Evolutionary conservation across 2,797 vertebrate genomes (phyloP), one percentile per base, ranked within the genome.

Genomic region (Acrocephalus scirpaceus): DNA sequence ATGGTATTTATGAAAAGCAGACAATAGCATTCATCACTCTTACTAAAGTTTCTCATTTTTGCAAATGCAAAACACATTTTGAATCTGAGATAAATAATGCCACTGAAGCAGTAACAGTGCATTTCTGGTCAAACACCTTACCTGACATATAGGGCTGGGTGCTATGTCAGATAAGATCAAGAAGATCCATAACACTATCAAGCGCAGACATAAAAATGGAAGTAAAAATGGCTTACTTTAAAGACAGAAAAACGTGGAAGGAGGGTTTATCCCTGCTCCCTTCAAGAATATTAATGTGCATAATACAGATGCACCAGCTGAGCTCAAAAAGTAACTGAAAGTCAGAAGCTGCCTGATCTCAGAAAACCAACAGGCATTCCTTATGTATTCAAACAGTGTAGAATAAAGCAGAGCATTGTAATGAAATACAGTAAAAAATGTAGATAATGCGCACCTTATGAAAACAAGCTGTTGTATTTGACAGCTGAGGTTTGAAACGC

Each of bases 371-470:
- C 26, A 61, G 83, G 69, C 40, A 44, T 84, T 87, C 84, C 65
- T 81, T 77, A 92, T 36, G 32, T 90, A 94, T 92, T 97, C 87
- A 92, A 84, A 87, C 36, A 18, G 32, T 23, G 21, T 18, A 86
- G 85, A 94, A 73, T 74, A 66, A 93, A 96, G 67, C 45, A 90
- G 20, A 84, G 40, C 50, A 93, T 21, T 95, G 36, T 88, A 97
- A 97, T 86, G 85, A 97, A 95, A 95, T 90, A 91, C 29, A 79
- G 89, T 81, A 76, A 93, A 91, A 58, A 45, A 87, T 42, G 17
- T 57, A 57, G 30, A 82, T 56, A 21, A 72, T 93, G 91, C 5
- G 18, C 27, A 77, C 36, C 58, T 95, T 90, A 77, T 92, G 78
- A 92, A 95, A 90, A 78, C 76, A 93, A 86, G 56, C 36, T 91